Base-by-base conservation (phyloP, 1,140 invertebrate genomes). In the Drosophila sp. region DNA sequence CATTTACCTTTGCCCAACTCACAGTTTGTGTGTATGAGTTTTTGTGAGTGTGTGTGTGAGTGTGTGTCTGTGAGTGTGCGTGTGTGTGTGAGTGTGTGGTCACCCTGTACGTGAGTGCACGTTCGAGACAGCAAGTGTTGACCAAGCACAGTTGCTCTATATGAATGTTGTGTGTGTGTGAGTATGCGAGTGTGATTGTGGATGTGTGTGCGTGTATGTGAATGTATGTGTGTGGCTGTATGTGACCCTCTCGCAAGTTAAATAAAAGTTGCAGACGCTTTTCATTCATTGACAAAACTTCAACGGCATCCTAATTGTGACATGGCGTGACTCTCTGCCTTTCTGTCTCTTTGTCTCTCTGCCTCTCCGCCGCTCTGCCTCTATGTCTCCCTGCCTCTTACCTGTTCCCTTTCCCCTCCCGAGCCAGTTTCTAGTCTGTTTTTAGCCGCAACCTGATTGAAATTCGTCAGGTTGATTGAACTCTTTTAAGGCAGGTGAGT, bases 221-320 rank as follows among this genome's bases (percentile, higher is more conserved):
- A 41, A n/a, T n/a, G 51, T 46, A 18, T 61, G 11, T 40, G 46
- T 41, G 61, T 56, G 16, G 46, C 27, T 65, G 38, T 36, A n/a
- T 50, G 43, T 43, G 54, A 41, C 21, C 40, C 72, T 46, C 78
- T 65, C 64, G 29, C 80, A 82, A 82, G 80, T 82, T 82, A 82
- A 82, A 82, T 82, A 82, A 82, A 82, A 82, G 79, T 82, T 82
- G 75, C 70, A 82, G 72, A 82, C 79, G 79, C 79, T 82, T 82
- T 82, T 73, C 79, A 82, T 82, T 82, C 79, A 82, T 78, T 78
- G 79, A 82, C 80, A 82, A 82, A 82, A 82, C 79, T 78, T 74
- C 79, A 82, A 78, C 75, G 56, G 79, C 76, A 82, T 82, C 75
- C 80, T 82, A 82, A 82, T 82, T 82, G 80, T 82, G 74, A 65